Conservation (phyloP, 2,888 invertebrate species). For the Heliconius aoede region DNA sequence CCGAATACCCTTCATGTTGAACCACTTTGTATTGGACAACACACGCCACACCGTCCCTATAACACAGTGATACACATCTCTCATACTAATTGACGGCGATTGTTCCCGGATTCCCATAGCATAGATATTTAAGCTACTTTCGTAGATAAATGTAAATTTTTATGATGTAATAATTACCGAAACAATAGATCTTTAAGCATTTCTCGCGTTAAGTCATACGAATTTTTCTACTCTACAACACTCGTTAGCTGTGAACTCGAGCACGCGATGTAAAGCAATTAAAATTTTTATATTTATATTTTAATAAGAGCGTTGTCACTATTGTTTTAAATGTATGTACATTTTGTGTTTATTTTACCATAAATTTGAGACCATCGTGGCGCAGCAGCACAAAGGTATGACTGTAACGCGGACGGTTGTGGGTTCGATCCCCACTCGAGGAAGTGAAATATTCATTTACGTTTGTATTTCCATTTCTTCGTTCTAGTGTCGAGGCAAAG, state of each 20-base stretch:
- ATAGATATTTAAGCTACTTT: conserved; percentile 42
- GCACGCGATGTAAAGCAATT: conserved; percentile 29
- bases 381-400: no score
- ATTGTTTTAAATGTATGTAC: neutral
- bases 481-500: no score
- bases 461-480: no score
- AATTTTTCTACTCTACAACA: conserved; percentile 17
- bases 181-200: conserved; percentile 40
- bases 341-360: conserved; percentile 4
- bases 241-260: conserved; percentile 25
- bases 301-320: neutral
- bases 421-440: no score
- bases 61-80: conserved; percentile 20
- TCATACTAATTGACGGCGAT: conserved; percentile 31
- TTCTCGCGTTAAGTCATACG: conserved; percentile 42
- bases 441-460: no score
- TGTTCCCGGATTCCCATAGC: conserved; percentile 41
- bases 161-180: conserved; percentile 42
- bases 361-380: no score
- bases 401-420: no score
- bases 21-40: conserved; percentile 15
- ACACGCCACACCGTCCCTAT: conserved; percentile 12
- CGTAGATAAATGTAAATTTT: conserved; percentile 39
- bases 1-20: no score
- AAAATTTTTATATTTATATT: conserved; percentile 29